Base-by-base conservation (phyloP, 2,113 vertebrate species). In the Microcebus griseorufus region DNA sequence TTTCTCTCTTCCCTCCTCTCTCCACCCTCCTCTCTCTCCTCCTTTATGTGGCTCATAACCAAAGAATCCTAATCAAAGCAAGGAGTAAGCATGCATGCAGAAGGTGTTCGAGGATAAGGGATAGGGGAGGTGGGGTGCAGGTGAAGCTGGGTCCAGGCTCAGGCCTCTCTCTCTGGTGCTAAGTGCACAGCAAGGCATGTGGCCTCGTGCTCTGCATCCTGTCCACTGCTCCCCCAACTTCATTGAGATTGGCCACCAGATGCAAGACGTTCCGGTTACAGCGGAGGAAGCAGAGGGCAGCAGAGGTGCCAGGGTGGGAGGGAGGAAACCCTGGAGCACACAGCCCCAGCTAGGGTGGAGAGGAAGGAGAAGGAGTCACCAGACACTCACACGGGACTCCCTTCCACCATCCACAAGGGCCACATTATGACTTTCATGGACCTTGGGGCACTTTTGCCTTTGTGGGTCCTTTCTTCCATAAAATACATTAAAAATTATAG, bases 291-390 rank as follows among this genome's bases (percentile, higher is more conserved):
- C n/a, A 34, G 82, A 51, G n/a, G 25, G 45, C 22, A 34, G 39
- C 27, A 5, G 42, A 32, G 39, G 3, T 1, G 11, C 37, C 13
- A 23, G 67, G 6, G 29, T 1, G 17, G 3, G 1, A n/a, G 60
- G 29, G 37, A 20, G 34, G 22, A 37, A 14, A 78, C 23, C 4
- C 17, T 5, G 0, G 14, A 1, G 58, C 29, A 18, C 67, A 48
- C 9, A 29, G 65, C 7, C 2, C 29, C 22, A 10, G 3, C 62
- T 6, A 10, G 29, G 22, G 16, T 1, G 4, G 1, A 5, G 23
- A 10, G 37, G 22, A 20, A 42, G 64, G 22, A 37, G 62, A 2
- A 23, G 16, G 34, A 82, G 27, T 23, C 16, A 1, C 73, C 39
- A 48, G 51, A 12, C 2, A 37, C 32, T 8, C 2, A 29, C 32